Percentiles rank a stretch among this genome's conserved stretches.
phyloP scores from a whole-genome alignment of 2,888 invertebrate genomes.

The Amphipyra tragopoginis region DNA sequence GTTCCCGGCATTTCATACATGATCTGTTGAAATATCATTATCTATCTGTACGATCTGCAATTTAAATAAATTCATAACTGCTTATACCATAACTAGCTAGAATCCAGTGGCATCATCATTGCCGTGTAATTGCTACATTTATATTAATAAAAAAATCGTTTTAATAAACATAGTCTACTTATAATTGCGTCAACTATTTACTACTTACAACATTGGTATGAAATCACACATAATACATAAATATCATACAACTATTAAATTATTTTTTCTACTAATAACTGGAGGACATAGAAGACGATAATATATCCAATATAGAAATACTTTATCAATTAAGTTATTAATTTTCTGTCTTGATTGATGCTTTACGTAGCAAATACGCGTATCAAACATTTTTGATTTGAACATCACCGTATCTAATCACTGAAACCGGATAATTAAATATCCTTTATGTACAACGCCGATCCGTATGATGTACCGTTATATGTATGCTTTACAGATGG shows the following conservation, averaged over 20 bases:
- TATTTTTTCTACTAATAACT: too few relatives aligned
- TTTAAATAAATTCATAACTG: constrained; percentile 44
- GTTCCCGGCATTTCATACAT: constrained; percentile 14
- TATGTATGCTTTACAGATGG: neutral
- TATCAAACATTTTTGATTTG: constrained; percentile 12
- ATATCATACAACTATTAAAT: too few relatives aligned
- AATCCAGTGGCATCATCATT: constrained; percentile 50
- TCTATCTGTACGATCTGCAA: constrained; percentile 25
- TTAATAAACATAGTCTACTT: too few relatives aligned
- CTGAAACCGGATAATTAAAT: constrained; percentile 10
- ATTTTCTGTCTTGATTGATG: neutral
- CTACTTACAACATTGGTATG: too few relatives aligned
- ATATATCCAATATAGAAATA: too few relatives aligned
- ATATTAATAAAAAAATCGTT: too few relatives aligned
- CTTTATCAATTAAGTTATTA: neutral
- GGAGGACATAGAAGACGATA: too few relatives aligned
- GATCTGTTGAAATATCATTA: constrained; percentile 36
- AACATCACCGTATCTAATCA: constrained; percentile 12
- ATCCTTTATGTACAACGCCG: neutral
- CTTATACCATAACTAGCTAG: constrained; percentile 42
- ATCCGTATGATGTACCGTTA: neutral
- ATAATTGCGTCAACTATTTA: too few relatives aligned
- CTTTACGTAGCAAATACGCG: constrained; percentile 11
- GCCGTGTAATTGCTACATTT: constrained; percentile 7
- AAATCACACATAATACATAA: too few relatives aligned